Percentiles rank a stretch among this genome's conserved stretches.
Conservation (phyloP, 2,797 vertebrate species). For the Sebastes flavidus region DNA sequence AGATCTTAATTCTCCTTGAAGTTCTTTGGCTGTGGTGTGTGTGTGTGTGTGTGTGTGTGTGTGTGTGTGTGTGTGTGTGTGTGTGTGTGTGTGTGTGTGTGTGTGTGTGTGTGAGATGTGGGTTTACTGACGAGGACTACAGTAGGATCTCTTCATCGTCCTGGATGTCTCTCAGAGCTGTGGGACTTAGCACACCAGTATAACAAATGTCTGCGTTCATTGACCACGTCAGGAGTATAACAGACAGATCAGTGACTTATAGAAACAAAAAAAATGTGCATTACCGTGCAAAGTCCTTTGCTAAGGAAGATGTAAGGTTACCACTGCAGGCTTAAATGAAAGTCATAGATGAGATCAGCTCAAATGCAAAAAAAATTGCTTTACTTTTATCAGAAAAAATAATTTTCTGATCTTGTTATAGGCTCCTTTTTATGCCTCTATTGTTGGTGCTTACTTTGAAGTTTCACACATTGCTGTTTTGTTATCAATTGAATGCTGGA, state of each 20-base stretch:
- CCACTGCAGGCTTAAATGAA: neutral
- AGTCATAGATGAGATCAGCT: constrained; percentile 2
- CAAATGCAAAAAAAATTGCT: neutral
- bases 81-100: too few relatives aligned
- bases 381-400: neutral
- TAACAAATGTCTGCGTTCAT: constrained; percentile 9
- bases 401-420: neutral
- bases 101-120: constrained; percentile 17
- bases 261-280: neutral
- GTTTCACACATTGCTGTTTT: neutral
- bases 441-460: neutral
- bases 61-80: neutral
- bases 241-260: neutral
- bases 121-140: constrained; percentile 32
- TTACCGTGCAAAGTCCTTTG: neutral
- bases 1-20: constrained; percentile 36
- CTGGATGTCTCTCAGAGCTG: constrained; percentile 1
- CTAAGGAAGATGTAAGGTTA: neutral
- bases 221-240: constrained; percentile 7
- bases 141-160: constrained; percentile 26
- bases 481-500: neutral
- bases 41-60: neutral
- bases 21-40: constrained; percentile 19
- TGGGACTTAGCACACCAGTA: neutral
- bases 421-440: neutral